phyloP scores from a whole-genome alignment of 2,113 vertebrate genomes.

The Nymphicus hollandicus region DNA sequence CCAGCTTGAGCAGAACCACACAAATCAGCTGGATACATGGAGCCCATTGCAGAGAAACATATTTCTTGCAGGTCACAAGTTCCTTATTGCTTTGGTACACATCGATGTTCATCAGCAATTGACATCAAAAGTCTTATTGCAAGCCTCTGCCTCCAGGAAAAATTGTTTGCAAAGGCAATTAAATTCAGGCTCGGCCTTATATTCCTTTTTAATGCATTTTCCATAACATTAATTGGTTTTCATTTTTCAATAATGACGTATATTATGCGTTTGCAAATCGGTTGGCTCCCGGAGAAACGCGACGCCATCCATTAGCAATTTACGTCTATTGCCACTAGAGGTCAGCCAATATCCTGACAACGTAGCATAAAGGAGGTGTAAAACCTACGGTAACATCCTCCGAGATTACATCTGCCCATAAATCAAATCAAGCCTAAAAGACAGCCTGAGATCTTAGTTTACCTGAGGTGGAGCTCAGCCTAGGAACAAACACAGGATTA shows the following conservation, averaged over 20 bases:
- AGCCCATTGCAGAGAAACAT: neutral
- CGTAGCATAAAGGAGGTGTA: neutral
- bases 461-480: neutral
- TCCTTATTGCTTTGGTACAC: neutral
- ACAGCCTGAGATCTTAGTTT: neutral
- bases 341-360: constrained; percentile 10
- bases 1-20: neutral
- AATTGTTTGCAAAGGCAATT: neutral
- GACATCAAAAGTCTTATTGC: neutral
- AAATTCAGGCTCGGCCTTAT: neutral
- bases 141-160: neutral
- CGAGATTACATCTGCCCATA: neutral
- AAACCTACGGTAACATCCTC: neutral
- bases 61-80: neutral
- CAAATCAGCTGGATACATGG: neutral
- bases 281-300: neutral
- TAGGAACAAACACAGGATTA: neutral
- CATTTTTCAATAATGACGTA: neutral
- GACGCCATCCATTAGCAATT: neutral
- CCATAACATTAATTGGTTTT: neutral
- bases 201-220: neutral
- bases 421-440: neutral
- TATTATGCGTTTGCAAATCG: accelerated
- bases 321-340: neutral
- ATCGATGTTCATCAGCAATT: neutral